phyloP scores from a whole-genome alignment of 30 jellyfish, hydroid and myxozoan species.

The Hydractinia echinata region DNA sequence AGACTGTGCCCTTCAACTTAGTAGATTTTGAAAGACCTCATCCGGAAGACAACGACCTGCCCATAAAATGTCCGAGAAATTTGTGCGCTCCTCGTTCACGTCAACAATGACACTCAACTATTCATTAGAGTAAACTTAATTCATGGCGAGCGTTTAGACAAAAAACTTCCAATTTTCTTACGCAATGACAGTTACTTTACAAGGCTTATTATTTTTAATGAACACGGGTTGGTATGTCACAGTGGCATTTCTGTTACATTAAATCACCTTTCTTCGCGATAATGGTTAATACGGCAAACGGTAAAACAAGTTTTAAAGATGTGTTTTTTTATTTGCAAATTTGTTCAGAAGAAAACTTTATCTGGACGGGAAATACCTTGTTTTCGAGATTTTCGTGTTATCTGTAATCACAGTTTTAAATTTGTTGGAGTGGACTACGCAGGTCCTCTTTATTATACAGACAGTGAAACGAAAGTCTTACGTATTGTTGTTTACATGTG shows the following conservation, averaged over 20 bases:
- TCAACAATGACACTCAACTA: too few relatives aligned
- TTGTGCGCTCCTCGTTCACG: too few relatives aligned
- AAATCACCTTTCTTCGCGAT: background rate
- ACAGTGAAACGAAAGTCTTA: background rate
- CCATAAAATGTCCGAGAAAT: too few relatives aligned
- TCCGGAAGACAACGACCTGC: too few relatives aligned
- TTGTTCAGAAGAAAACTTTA: background rate
- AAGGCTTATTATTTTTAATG: background rate
- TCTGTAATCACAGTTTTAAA: slow-evolving; percentile 3
- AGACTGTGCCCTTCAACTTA: too few relatives aligned
- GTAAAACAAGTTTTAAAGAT: background rate
- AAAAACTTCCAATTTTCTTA: too few relatives aligned
- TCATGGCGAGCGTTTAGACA: too few relatives aligned
- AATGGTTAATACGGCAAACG: slow-evolving; percentile 8
- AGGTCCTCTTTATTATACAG: slow-evolving; percentile 3
- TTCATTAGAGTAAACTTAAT: too few relatives aligned
- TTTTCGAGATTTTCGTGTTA: background rate
- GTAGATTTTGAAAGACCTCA: too few relatives aligned
- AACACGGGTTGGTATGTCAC: background rate
- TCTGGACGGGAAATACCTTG: background rate
- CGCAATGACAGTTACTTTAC: slow-evolving; percentile 7
- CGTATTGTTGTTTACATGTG: too few relatives aligned
- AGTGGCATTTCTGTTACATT: background rate
- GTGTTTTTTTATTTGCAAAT: background rate
- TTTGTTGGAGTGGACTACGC: slow-evolving; percentile 11